These are phyloP conservation scores for Rhyacophila evoluta DNA, from an alignment of 2,888 invertebrate genomes.

Conservation along the genomic window DNA sequence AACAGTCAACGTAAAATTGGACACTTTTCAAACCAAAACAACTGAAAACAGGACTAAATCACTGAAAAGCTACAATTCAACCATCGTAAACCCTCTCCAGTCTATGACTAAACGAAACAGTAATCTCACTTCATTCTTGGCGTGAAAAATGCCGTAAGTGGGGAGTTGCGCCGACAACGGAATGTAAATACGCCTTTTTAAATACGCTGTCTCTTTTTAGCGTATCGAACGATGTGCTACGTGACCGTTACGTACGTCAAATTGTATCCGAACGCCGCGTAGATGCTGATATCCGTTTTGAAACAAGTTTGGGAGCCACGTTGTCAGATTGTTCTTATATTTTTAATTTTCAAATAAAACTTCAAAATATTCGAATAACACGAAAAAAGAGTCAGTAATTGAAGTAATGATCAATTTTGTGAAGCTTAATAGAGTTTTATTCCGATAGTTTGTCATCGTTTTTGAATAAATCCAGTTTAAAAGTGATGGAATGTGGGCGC, in stretches of 20 bases:
- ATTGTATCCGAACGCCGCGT: constrained; percentile 44
- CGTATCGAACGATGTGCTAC: constrained; percentile 8
- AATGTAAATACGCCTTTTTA: constrained; percentile 48
- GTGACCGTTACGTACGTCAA: not conserved
- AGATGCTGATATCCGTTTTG: constrained; percentile 78
- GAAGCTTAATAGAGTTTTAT: not conserved
- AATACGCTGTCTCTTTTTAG: constrained; percentile 45
- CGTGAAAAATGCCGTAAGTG: constrained; percentile 74
- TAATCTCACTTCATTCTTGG: constrained; percentile 77
- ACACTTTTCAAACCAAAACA: constrained; percentile 54
- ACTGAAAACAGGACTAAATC: constrained; percentile 43
- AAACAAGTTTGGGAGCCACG: constrained; percentile 76
- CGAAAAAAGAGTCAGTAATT: not conserved
- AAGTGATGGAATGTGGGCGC: constrained; percentile 57
- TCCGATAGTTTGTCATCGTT: not conserved
- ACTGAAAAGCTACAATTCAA: constrained; percentile 70
- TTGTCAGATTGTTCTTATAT: constrained; percentile 64
- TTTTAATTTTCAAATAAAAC: constrained; percentile 17
- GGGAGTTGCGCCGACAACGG: constrained; percentile 35
- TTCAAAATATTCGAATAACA: not conserved
- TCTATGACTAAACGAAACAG: constrained; percentile 68
- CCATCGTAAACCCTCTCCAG: constrained; percentile 67
- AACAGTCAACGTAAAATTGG: constrained; percentile 34
- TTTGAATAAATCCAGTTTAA: constrained; percentile 56
- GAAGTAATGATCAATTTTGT: not conserved